Evolutionary conservation across 2,797 vertebrate species (phyloP).

Genomic region (Dendrocincla tyrannina): DNA sequence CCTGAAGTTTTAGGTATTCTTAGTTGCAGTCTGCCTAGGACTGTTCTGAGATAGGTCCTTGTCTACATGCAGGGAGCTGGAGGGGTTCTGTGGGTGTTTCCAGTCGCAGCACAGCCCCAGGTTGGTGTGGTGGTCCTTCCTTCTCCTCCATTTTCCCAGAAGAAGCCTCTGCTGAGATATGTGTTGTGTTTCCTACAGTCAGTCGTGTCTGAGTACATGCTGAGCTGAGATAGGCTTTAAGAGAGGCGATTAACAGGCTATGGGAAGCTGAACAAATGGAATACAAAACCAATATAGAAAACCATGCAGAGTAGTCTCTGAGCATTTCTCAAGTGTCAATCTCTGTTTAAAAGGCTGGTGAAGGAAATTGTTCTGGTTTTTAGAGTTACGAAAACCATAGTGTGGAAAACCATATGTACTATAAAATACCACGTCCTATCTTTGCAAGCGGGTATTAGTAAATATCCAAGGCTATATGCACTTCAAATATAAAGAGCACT

Average conservation of each 20-base stretch:
- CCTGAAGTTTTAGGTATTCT: neutral
- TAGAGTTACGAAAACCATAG: slow-evolving; percentile 39
- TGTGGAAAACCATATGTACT: slow-evolving; percentile 43
- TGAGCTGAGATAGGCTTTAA: neutral
- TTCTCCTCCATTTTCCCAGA: neutral
- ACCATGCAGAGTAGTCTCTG: neutral
- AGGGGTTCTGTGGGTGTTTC: neutral
- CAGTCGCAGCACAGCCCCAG: neutral
- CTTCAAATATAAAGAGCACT: slow-evolving; percentile 9
- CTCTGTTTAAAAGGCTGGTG: slow-evolving; percentile 42
- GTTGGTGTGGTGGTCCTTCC: neutral
- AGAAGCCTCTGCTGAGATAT: neutral
- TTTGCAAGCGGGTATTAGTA: slow-evolving; percentile 2
- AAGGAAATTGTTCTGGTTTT: slow-evolving; percentile 59
- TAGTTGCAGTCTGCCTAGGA: neutral
- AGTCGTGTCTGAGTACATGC: neutral
- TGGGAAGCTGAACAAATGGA: slow-evolving; percentile 48
- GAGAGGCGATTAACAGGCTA: neutral
- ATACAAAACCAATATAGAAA: neutral
- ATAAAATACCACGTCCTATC: neutral
- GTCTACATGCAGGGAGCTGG: neutral
- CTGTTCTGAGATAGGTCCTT: neutral
- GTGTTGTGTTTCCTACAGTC: neutral
- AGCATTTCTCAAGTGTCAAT: slow-evolving; percentile 32
- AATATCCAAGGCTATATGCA: slow-evolving; percentile 12